Conservation (phyloP, 2,113 vertebrate species). For the Brienomyrus longianalis region DNA sequence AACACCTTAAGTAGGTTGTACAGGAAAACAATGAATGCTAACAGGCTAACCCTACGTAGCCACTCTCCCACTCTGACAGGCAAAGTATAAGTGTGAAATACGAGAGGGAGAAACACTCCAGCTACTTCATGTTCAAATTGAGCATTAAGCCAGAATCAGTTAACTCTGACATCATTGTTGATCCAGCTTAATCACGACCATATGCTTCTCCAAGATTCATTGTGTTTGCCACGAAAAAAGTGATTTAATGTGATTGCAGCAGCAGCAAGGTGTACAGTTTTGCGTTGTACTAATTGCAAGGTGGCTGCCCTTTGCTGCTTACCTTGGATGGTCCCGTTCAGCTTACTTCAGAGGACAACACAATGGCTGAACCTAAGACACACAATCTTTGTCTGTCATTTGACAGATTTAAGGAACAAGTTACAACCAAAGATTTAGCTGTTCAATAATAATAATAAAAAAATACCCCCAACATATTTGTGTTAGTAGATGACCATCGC, state of each 20-base stretch:
- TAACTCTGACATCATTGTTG: constrained; percentile 21
- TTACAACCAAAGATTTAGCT: not conserved
- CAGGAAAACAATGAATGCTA: not conserved
- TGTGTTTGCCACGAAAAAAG: constrained; percentile 6
- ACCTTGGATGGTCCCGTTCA: not conserved
- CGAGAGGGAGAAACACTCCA: not conserved
- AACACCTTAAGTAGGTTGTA: not conserved
- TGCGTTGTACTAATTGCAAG: constrained; percentile 2
- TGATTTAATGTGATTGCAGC: constrained; percentile 2
- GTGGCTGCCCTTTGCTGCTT: not conserved
- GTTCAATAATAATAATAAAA: not conserved
- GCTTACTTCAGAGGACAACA: not conserved
- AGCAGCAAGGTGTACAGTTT: not conserved
- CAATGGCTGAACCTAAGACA: not conserved
- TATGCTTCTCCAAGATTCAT: constrained; percentile 4
- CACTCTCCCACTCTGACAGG: not conserved
- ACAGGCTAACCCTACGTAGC: not conserved
- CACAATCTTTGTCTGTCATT: not conserved
- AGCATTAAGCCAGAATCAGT: constrained; percentile 20
- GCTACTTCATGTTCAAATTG: constrained; percentile 20
- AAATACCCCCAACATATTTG: not conserved
- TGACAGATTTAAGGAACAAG: not conserved
- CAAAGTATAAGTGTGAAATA: not conserved
- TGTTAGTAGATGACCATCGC: not conserved
- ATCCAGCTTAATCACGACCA: constrained; percentile 14